Base-by-base conservation (phyloP, 2,113 vertebrate genomes). In the Lampris megalopsis region DNA sequence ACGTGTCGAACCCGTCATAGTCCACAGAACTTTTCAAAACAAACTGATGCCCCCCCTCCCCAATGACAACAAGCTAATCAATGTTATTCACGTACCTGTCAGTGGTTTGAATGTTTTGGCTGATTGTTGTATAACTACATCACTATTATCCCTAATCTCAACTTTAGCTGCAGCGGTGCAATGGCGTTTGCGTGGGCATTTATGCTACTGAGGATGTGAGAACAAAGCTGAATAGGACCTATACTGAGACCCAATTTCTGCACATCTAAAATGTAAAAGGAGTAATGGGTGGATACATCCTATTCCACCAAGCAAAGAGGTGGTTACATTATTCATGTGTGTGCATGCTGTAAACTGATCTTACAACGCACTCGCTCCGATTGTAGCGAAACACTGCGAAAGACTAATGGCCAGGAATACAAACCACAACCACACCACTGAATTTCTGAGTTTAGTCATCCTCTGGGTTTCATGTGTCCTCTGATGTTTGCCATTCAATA, bases 141-240 rank as follows among this genome's bases (percentile, higher is more conserved):
- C 77, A 59, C 82, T 82, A 69, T 75, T 82, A 77, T 84, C 88
- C 86, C 83, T 85, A 86, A 86, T 84, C 83, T 78, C 83, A 80
- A 87, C 86, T 87, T 83, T 83, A 85, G 85, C 85, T 86, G 85
- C 86, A 85, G 79, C 41, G 77, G 80, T 75, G 81, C 80, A 79
- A 79, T 59, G 75, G 80, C 70, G 75, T 72, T 85, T 83, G 84
- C 35, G 86, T 84, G 79, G 80, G 71, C 68, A 83, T 78, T 85
- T 86, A 64, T 85, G 77, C 73, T 81, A 82, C 77, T 77, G 77
- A 80, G 60, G 75, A 63, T 80, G 65, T 69, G 76, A 82, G 83
- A 73, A 73, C 56, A 63, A 5, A n/a, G 52, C n/a, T 54, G 9
- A 52, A 52, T 9, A 52, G 24, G 24, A 24, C 24, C 24, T 40